These are phyloP conservation scores for Mallotus villosus DNA, from an alignment of 2,797 vertebrate species.

Conservation along the genomic window DNA sequence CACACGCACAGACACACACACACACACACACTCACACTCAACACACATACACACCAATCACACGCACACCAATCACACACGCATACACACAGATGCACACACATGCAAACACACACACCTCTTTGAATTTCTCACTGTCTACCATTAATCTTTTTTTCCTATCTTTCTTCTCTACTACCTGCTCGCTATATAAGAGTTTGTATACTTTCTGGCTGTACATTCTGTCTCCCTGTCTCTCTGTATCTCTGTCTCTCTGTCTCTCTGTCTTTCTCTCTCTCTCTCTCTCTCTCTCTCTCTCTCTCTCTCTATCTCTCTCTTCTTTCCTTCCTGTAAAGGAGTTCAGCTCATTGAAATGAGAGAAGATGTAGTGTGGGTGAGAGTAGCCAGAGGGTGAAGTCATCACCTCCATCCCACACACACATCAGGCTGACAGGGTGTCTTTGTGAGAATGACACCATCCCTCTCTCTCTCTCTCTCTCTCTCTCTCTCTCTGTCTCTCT, in stretches of 20 bases:
- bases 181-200: background rate
- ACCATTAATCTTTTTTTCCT: background rate
- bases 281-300: background rate
- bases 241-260: background rate
- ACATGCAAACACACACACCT: constrained; percentile 1
- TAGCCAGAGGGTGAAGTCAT: constrained; percentile 11
- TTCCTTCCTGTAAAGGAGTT: constrained; percentile 6
- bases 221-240: too few relatives aligned
- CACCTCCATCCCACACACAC: background rate
- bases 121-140: background rate
- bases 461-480: too few relatives aligned
- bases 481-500: too few relatives aligned
- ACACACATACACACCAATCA: background rate
- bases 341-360: constrained; percentile 14
- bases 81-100: background rate
- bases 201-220: background rate
- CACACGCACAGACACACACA: background rate
- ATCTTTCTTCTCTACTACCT: background rate
- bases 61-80: too few relatives aligned
- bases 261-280: background rate
- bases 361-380: constrained; percentile 14
- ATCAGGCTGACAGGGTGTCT: background rate
- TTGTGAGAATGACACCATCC: background rate
- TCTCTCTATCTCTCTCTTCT: background rate
- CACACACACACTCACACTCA: background rate